phyloP scores from a whole-genome alignment of 2,797 vertebrate species.

The Triplophysa bombifrons region DNA sequence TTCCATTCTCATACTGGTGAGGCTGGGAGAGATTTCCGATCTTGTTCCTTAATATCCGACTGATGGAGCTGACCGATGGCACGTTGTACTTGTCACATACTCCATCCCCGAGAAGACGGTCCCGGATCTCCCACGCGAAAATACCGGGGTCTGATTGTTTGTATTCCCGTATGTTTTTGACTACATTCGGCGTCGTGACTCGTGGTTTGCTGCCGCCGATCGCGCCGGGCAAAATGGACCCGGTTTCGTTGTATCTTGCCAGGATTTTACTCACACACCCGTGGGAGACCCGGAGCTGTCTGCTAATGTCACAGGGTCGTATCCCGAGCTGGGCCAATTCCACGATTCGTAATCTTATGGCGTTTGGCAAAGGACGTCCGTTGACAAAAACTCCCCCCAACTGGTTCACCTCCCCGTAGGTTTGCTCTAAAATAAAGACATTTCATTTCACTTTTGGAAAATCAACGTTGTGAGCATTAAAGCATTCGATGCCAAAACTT shows the following conservation, averaged over 20 bases:
- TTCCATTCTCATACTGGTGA: slow-evolving; percentile 82
- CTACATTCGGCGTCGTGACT: slow-evolving; percentile 98
- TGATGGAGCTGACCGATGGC: slow-evolving; percentile 97
- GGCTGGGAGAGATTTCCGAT: slow-evolving; percentile 93
- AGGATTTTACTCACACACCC: slow-evolving; percentile 98
- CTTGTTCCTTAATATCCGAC: slow-evolving; percentile 96
- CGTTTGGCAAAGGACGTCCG: slow-evolving; percentile 94
- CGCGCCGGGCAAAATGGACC: slow-evolving; percentile 95
- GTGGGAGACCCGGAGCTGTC: slow-evolving; percentile 94
- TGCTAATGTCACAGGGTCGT: slow-evolving; percentile 95
- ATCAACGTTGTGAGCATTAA: background rate
- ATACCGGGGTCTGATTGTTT: slow-evolving; percentile 97
- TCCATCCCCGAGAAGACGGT: slow-evolving; percentile 92
- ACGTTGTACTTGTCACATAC: slow-evolving; percentile 99
- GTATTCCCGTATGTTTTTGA: slow-evolving; percentile 98
- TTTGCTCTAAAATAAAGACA: slow-evolving; percentile 84
- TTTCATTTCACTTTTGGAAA: slow-evolving; percentile 10
- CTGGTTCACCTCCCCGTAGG: slow-evolving; percentile 98
- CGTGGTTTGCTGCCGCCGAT: slow-evolving; percentile 97
- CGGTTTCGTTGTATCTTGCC: slow-evolving; percentile 96
- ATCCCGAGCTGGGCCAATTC: slow-evolving; percentile 97
- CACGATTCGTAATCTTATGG: slow-evolving; percentile 92
- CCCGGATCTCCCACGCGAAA: slow-evolving; percentile 98
- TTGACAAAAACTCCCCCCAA: slow-evolving; percentile 97
- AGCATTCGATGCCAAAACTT: background rate